Percentiles rank a stretch among this genome's conserved stretches.
Conservation (phyloP, 2,113 vertebrate species). For the Amia ocellicauda region DNA sequence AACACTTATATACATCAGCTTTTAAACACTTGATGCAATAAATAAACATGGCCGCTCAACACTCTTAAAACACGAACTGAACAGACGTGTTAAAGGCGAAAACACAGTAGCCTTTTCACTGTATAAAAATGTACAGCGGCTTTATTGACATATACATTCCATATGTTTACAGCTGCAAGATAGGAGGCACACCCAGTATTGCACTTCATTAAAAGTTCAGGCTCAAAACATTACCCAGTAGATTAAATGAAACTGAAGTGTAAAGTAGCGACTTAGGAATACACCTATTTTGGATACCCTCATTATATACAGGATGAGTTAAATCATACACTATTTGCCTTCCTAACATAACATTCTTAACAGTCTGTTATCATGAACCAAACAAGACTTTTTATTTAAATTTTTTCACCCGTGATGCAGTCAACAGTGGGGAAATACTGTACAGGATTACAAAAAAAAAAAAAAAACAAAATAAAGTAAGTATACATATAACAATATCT, state of each 20-base stretch:
- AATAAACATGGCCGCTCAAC: conserved; percentile 37
- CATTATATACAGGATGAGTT: conserved; percentile 96
- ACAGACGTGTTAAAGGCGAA: conserved; percentile 49
- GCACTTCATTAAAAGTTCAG: conserved; percentile 99
- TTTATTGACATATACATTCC: conserved; percentile 99
- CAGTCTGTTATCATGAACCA: conserved; percentile 84
- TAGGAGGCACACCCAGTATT: conserved; percentile 99
- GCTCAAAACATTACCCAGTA: conserved; percentile 98
- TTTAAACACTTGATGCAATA: conserved; percentile 38
- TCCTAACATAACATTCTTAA: conserved; percentile 82
- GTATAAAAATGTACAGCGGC: conserved; percentile 99
- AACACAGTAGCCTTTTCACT: conserved; percentile 73
- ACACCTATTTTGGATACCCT: conserved; percentile 94
- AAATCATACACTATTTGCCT: conserved; percentile 91
- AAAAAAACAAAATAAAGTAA: too few relatives aligned
- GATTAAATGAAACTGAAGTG: conserved; percentile 97
- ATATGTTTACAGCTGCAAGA: conserved; percentile 98
- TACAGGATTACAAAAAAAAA: conserved; percentile 94
- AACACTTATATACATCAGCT: conserved; percentile 42
- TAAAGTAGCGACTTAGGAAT: conserved; percentile 96
- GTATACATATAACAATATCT: conserved; percentile 83
- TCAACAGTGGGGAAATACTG: conserved; percentile 82
- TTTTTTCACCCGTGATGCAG: conserved; percentile 83
- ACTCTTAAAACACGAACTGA: conserved; percentile 51
- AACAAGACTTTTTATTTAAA: conserved; percentile 73